These are phyloP conservation scores for Zenarchopterus dispar DNA, from an alignment of 2,797 vertebrate species.

Conservation along the genomic window DNA sequence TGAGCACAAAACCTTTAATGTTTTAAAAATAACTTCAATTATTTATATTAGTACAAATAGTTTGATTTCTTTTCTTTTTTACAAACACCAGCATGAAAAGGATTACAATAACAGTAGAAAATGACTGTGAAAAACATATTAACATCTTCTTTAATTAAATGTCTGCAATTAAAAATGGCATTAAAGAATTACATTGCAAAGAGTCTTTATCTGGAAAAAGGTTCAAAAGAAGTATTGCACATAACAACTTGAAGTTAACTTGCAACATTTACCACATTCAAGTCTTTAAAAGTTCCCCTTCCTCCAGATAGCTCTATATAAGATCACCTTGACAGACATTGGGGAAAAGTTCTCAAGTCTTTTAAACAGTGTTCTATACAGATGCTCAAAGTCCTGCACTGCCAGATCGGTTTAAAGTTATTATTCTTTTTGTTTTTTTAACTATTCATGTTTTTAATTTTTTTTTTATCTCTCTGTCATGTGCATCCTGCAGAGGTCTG, in stretches of 20 bases:
- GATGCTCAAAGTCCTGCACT: slow-evolving; percentile 91
- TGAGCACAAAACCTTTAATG: slow-evolving; percentile 99
- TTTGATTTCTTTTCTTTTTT: slow-evolving; percentile 99
- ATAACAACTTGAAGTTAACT: slow-evolving; percentile 99
- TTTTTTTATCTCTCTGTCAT: slow-evolving; percentile 64
- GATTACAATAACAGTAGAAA: slow-evolving; percentile 99
- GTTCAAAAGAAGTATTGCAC: slow-evolving; percentile 99
- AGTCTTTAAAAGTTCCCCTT: slow-evolving; percentile 99
- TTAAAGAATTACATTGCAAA: slow-evolving; percentile 99
- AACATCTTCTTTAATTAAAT: slow-evolving; percentile 98
- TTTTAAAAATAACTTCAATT: slow-evolving; percentile 99
- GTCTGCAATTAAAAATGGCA: slow-evolving; percentile 99
- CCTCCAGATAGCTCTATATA: slow-evolving; percentile 83
- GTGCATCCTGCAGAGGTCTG: slow-evolving; percentile 97
- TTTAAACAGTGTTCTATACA: slow-evolving; percentile 94
- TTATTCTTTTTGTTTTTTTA: slow-evolving; percentile 23
- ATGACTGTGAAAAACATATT: slow-evolving; percentile 95
- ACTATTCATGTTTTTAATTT: slow-evolving; percentile 52
- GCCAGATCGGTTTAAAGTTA: slow-evolving; percentile 80
- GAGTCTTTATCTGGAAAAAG: slow-evolving; percentile 97
- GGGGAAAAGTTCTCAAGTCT: slow-evolving; percentile 95
- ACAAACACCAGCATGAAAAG: slow-evolving; percentile 99
- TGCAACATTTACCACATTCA: slow-evolving; percentile 99
- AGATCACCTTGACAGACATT: slow-evolving; percentile 77
- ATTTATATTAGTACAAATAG: slow-evolving; percentile 99